Evolutionary conservation across 2,797 vertebrate species (phyloP).

Genomic region (Pseudomugil gertrudae): DNA sequence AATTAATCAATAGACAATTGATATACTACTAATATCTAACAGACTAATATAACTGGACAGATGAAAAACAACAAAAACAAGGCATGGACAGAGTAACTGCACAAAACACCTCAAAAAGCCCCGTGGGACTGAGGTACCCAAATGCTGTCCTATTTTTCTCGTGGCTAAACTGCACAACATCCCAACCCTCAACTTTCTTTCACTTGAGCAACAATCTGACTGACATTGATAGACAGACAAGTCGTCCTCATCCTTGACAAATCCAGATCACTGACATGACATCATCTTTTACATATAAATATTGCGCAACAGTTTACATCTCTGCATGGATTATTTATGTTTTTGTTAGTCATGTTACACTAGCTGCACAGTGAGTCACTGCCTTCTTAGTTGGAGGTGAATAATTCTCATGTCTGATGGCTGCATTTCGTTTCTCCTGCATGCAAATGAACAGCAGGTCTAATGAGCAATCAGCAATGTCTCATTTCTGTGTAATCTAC

Average conservation of each 20-base stretch:
- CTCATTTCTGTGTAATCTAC: slow-evolving; percentile 47
- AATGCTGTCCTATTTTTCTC: slow-evolving; percentile 47
- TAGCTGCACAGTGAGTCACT: slow-evolving; percentile 15
- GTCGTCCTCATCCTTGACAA: slow-evolving; percentile 44
- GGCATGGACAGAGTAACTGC: slow-evolving; percentile 6
- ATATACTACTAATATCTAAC: no score
- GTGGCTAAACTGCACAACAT: slow-evolving; percentile 23
- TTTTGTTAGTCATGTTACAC: slow-evolving; percentile 32
- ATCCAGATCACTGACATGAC: slow-evolving; percentile 42
- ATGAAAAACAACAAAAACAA: slow-evolving; percentile 3
- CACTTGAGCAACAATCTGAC: slow-evolving; percentile 25
- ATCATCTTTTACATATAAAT: slow-evolving; percentile 39
- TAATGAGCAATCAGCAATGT: slow-evolving; percentile 62
- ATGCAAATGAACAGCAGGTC: slow-evolving; percentile 47
- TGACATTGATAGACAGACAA: slow-evolving; percentile 18
- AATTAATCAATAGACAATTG: no score
- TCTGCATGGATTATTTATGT: slow-evolving; percentile 23
- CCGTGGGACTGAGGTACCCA: slow-evolving; percentile 17
- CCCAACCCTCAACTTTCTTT: slow-evolving; percentile 30
- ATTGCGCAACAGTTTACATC: slow-evolving; percentile 9
- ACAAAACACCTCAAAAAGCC: slow-evolving; percentile 8
- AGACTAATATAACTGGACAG: slow-evolving; percentile 24
- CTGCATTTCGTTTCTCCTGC: slow-evolving; percentile 34
- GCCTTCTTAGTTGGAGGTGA: slow-evolving; percentile 22
- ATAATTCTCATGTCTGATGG: slow-evolving; percentile 48